These are phyloP conservation scores for Cirrhinus mrigala DNA, from an alignment of 2,797 vertebrate species.

Conservation along the genomic window DNA sequence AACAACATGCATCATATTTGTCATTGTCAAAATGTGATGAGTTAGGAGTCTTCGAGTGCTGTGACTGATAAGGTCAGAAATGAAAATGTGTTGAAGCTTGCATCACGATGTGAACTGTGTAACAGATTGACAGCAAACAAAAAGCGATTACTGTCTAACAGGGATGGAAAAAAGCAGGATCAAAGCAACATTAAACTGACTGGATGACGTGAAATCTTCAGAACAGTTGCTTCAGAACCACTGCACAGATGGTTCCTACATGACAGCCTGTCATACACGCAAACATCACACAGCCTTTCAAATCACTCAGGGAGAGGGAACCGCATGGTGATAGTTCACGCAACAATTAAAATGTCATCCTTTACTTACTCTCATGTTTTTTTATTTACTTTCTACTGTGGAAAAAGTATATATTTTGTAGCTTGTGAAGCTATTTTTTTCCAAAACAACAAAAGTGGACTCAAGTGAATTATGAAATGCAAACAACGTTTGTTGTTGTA, in stretches of 20 bases:
- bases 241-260: constrained; percentile 44
- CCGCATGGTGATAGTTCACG: background rate
- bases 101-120: background rate
- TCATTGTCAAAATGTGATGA: background rate
- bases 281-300: constrained; percentile 55
- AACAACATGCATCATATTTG: background rate
- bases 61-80: constrained; percentile 7
- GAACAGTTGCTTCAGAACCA: too few relatives aligned
- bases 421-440: background rate
- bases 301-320: constrained; percentile 38
- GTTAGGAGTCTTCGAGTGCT: background rate
- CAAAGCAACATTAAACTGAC: constrained; percentile 33
- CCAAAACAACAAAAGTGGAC: background rate
- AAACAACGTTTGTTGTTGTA: background rate
- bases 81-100: constrained; percentile 23
- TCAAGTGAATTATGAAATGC: background rate
- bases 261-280: constrained; percentile 45
- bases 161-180: constrained; percentile 2
- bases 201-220: constrained; percentile 8
- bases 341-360: background rate
- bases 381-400: background rate
- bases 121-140: constrained; percentile 33
- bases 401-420: background rate
- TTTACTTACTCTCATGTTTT: background rate
- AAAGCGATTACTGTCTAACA: constrained; percentile 22